Base-by-base conservation (phyloP, 2,888 invertebrate species). In the Seira ritae region DNA sequence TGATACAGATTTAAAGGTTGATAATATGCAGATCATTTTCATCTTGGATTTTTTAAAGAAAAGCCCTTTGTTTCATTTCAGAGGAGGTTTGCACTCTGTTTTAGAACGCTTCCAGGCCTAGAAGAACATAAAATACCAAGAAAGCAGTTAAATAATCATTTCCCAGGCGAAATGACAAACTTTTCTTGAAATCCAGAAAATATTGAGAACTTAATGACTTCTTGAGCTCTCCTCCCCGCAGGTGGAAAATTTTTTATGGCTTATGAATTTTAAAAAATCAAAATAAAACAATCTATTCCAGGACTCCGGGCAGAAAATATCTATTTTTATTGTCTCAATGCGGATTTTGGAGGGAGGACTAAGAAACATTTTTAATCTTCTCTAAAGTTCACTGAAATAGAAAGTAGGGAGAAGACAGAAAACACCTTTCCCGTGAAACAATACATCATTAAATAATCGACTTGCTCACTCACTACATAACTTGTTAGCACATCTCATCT, bases 341-440 rank as follows among this genome's bases (percentile, higher is more conserved):
- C 31, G 8, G 31, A n/a, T n/a, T n/a, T 31, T 31, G 8, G 8
- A 31, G 8, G 31, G 31, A 31, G 31, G 31, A 31, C 31, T 8
- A 31, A 31, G 2, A 31, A n/a, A n/a, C n/a, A n/a, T n/a, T 31
- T 8, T 4, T 31, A 31, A 31, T 31, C 31, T 31, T 8, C 2
- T 31, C n/a, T 42, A 31, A 78, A 78, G 70, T 78, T 78, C 50
- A 78, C 2, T 78, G 71, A 78, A 78, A 78, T 37, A 46, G 78
- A 78, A 78, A 71, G 77, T 70, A 23, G 46, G 20, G 55, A 17
- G 3, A 31, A 31, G 31, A n/a, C n/a, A n/a, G n/a, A n/a, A n/a
- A 31, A 31, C 3, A 31, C 31, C 31, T 31, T 2, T 31, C n/a
- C n/a, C 31, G 31, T 31, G 31, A 66, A 31, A 71, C 71, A 71